Evolutionary conservation across 2,888 invertebrate genomes (phyloP).

Genomic region (Drosophila atroscutellata): DNA sequence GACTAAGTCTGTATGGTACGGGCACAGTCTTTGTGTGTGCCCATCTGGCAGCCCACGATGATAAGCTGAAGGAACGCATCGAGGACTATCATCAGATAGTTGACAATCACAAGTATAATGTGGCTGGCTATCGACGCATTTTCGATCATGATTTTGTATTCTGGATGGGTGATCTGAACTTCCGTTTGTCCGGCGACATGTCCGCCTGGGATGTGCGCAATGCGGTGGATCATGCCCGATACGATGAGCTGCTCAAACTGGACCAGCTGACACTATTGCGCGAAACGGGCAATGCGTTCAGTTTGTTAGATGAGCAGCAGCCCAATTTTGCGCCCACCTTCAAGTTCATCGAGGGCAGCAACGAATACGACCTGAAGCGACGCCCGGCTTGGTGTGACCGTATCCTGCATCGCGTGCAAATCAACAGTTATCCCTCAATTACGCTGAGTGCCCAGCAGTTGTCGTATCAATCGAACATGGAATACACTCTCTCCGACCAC

Average conservation of each 20-base stretch:
- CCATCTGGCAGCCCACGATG: constrained; percentile 96
- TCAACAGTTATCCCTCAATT: constrained; percentile 92
- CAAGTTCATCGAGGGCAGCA: constrained; percentile 91
- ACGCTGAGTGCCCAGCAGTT: constrained; percentile 90
- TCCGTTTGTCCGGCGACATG: constrained; percentile 90
- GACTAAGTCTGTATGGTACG: constrained; percentile 94
- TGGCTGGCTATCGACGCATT: constrained; percentile 91
- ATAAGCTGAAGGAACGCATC: constrained; percentile 92
- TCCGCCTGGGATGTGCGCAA: constrained; percentile 89
- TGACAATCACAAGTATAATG: constrained; percentile 91
- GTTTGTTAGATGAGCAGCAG: constrained; percentile 90
- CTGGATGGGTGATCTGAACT: constrained; percentile 96
- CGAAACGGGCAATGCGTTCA: constrained; percentile 92
- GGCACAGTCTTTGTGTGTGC: constrained; percentile 95
- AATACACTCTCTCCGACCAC: constrained; percentile 95
- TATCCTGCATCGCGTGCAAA: constrained; percentile 93
- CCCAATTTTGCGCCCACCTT: constrained; percentile 95
- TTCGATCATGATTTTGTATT: constrained; percentile 97
- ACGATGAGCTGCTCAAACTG: constrained; percentile 88
- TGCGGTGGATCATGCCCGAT: constrained; percentile 88
- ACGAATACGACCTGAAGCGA: constrained; percentile 93
- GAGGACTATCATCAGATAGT: constrained; percentile 95
- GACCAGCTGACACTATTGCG: constrained; percentile 92
- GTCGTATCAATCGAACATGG: constrained; percentile 91
- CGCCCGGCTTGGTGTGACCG: constrained; percentile 98